Base-by-base conservation (phyloP, 2,888 invertebrate species). In the Drosophila longiperda region DNA sequence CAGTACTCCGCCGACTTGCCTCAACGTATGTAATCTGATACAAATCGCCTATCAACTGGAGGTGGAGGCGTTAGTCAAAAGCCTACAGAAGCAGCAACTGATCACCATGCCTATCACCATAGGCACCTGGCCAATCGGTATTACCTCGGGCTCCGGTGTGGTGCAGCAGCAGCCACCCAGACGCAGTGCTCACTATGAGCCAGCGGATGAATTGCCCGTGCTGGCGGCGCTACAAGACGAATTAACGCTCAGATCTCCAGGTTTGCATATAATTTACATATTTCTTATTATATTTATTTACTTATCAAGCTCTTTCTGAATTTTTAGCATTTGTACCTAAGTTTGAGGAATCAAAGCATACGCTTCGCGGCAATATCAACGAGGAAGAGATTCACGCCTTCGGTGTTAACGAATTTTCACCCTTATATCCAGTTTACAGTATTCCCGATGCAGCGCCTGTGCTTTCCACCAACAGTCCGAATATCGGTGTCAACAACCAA, bases 401-500 rank as follows among this genome's bases (percentile, higher is more conserved):
- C 49, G 91, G 87, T 0, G 65, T 70, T 23, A 87, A 86, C 58
- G 91, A 89, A 61, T 93, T 92, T 77, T 76, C 92, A 1, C 93
- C 93, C 2, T 73, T 92, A 12, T 93, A 93, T 90, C 93, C 93
- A 0, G 93, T 93, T 5, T 93, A 91, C 57, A 80, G 82, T 66
- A 80, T 91, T 63, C 82, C 90, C 3, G 87, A 80, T 68, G 83
- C 88, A 2, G 80, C 66, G 3, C 73, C 86, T 0, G 61, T 72
- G 58, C 32, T 74, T 3, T 62, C 75, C 0, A 20, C 69, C 12
- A 78, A 72, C 49, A 63, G 66, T n/a, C 53, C 33, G n/a, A 75
- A 71, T 58, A 77, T 65, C 6, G 87, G 76, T 6, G 76, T 73
- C 32, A 75, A 78, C 32, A 90, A 91, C 68, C 79, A 79, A 74